Evolutionary conservation across 35 echinoderm and acorn worm genomes (phyloP).

Genomic region (Stichopus chloronotus): DNA sequence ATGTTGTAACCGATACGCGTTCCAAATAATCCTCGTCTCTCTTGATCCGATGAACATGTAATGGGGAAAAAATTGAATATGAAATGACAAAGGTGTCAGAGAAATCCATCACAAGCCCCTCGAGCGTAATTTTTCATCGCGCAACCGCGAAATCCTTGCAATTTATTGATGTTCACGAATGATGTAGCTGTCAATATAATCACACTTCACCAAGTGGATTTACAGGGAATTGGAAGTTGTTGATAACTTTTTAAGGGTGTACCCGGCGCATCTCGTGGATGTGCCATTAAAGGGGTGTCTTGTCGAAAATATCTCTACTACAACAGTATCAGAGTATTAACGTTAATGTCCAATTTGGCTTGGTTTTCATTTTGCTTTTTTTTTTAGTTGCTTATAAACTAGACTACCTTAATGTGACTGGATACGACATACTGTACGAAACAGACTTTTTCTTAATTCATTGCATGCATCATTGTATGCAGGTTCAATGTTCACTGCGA

Average conservation of each 20-base stretch:
- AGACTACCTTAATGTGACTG: no score
- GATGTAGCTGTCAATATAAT: conserved; percentile 14
- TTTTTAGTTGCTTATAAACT: no score
- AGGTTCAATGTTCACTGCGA: no score
- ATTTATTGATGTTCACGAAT: conserved; percentile 26
- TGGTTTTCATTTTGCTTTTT: no score
- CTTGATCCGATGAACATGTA: not conserved
- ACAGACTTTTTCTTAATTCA: no score
- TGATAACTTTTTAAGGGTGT: conserved; percentile 8
- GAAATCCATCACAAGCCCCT: conserved; percentile 32
- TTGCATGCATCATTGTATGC: no score
- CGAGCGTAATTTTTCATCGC: conserved; percentile 27
- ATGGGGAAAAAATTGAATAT: conserved; percentile 13
- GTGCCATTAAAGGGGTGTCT: not conserved
- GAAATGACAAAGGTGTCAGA: conserved; percentile 33
- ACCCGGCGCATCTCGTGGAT: not conserved
- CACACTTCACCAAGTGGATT: not conserved
- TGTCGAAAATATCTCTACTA: not conserved
- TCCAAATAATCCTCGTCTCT: not conserved
- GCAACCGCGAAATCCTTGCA: not conserved
- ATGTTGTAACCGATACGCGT: not conserved
- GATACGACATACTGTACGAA: no score
- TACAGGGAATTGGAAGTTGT: not conserved
- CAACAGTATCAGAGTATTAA: no score
- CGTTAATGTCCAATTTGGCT: no score